Evolutionary conservation across 2,113 vertebrate genomes (phyloP).

Genomic region (Apodemus sylvaticus): DNA sequence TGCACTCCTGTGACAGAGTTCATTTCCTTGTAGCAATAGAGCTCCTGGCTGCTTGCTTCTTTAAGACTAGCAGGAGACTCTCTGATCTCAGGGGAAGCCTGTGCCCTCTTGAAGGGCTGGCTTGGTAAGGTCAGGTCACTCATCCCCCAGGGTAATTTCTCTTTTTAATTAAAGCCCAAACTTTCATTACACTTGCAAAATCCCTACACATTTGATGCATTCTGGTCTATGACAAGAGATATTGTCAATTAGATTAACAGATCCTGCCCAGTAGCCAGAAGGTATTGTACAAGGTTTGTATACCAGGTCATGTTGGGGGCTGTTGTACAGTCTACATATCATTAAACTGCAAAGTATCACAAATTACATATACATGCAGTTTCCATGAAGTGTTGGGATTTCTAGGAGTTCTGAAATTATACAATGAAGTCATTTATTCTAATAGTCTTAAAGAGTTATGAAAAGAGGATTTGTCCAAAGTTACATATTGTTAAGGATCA

Average conservation of each 20-base stretch:
- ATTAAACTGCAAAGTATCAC: background rate
- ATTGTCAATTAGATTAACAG: background rate
- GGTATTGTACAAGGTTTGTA: background rate
- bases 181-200: constrained; percentile 25
- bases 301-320: background rate
- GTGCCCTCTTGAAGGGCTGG: background rate
- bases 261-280: background rate
- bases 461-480: background rate
- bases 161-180: constrained; percentile 46
- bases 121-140: constrained; percentile 1
- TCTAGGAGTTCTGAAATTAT: background rate
- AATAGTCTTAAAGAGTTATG: background rate
- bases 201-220: background rate
- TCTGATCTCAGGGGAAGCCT: constrained; percentile 4
- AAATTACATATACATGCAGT: too few species aligned
- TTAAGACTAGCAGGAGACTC: background rate
- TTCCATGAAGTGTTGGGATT: background rate
- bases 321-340: background rate
- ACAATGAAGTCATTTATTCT: background rate
- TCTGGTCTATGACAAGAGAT: background rate
- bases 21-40: constrained; percentile 22
- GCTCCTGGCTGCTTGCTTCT: background rate
- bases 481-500: background rate
- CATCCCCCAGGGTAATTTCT: background rate
- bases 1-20: background rate